A percentile compares a stretch with the other conserved stretches of the same genome.
Evolutionary conservation across 2,888 invertebrate genomes (phyloP).

Genomic region (Scaeva pyrastri): DNA sequence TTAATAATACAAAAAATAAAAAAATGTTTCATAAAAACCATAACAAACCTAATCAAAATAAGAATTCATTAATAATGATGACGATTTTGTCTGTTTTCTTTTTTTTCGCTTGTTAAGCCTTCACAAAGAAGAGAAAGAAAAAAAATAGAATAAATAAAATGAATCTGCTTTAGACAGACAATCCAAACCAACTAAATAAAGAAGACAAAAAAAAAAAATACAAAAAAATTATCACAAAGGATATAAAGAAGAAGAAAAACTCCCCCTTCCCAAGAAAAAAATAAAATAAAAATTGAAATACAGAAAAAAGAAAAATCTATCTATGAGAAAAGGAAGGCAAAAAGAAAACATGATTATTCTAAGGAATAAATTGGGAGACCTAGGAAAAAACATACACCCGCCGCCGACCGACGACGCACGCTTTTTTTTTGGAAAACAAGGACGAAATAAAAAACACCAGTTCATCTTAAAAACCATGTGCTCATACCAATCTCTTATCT

Average conservation of each 20-base stretch:
- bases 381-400: too few species aligned
- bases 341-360: slow-evolving; percentile 44
- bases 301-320: slow-evolving; percentile 37
- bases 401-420: slow-evolving; percentile 24
- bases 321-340: neutral
- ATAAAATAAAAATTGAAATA: neutral
- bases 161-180: slow-evolving; percentile 60
- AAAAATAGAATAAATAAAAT: too few species aligned
- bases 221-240: slow-evolving; percentile 34
- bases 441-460: slow-evolving; percentile 25
- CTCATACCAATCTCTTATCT: slow-evolving; percentile 55
- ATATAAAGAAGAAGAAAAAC: slow-evolving; percentile 27
- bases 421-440: slow-evolving; percentile 4
- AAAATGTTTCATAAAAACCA: slow-evolving; percentile 55
- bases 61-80: slow-evolving; percentile 73
- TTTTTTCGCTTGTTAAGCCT: neutral
- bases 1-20: slow-evolving; percentile 9
- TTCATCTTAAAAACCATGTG: slow-evolving; percentile 56
- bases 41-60: slow-evolving; percentile 74
- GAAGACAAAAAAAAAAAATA: too few species aligned
- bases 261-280: neutral
- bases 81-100: slow-evolving; percentile 32
- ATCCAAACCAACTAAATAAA: slow-evolving; percentile 52
- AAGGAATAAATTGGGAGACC: slow-evolving; percentile 63
- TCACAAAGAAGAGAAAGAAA: slow-evolving; percentile 10